A percentile compares a stretch with the other conserved stretches of the same genome.
Evolutionary conservation across 1,140 invertebrate species (phyloP).

Genomic region (Laupala kohalensis): DNA sequence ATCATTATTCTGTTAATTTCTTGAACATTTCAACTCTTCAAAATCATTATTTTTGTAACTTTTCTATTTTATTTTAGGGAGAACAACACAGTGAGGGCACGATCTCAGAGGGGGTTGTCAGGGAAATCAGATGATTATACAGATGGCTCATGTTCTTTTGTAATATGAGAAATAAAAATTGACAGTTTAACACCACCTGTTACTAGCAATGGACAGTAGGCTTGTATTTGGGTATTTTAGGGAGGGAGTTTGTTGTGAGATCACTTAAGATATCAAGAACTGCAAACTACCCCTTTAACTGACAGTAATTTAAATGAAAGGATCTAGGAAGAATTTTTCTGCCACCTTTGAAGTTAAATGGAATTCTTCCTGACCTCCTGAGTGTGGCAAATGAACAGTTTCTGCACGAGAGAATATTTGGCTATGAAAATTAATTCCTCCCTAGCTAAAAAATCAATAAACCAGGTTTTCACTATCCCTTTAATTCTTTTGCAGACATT

Average conservation of each 20-base stretch:
- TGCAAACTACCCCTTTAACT: neutral
- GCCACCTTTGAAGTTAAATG: neutral
- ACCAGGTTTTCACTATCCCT: neutral
- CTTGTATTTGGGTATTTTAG: neutral
- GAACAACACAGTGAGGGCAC: neutral
- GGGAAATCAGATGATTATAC: neutral
- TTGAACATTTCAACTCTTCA: no score
- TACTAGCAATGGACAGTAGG: neutral
- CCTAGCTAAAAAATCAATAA: neutral
- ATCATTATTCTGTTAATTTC: no score
- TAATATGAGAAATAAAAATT: neutral
- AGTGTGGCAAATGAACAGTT: neutral
- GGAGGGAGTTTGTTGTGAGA: neutral
- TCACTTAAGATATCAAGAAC: neutral
- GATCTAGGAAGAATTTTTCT: neutral
- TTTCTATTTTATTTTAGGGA: neutral
- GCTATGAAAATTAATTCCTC: neutral
- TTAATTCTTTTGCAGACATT: neutral
- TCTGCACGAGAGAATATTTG: neutral
- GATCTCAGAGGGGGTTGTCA: neutral
- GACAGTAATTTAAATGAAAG: neutral
- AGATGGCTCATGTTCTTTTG: neutral
- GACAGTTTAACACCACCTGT: neutral
- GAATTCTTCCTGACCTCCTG: neutral
- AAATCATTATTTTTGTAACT: no score